Evolutionary conservation across 2,888 invertebrate genomes (phyloP).

Genomic region (Prenolepis imparis): DNA sequence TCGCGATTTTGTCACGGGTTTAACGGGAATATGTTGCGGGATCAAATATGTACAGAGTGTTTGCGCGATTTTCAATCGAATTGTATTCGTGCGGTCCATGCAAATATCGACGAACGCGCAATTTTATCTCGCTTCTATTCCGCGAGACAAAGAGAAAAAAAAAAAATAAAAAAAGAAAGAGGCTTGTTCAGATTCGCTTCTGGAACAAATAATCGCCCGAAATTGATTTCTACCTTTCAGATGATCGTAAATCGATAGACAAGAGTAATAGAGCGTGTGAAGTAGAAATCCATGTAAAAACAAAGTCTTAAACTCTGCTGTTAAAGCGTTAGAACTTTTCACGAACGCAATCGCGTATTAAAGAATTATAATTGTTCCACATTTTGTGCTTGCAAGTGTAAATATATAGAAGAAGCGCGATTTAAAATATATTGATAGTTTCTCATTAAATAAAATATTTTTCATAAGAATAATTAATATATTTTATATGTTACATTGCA

Average conservation of each 20-base stretch:
- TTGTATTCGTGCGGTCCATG: constrained; percentile 39
- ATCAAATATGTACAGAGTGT: constrained; percentile 53
- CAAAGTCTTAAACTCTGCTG: constrained; percentile 32
- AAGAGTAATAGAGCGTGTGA: constrained; percentile 29
- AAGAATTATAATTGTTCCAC: constrained; percentile 49
- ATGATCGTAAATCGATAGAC: constrained; percentile 40
- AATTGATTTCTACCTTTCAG: constrained; percentile 42
- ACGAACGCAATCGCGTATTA: constrained; percentile 44
- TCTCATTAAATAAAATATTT: constrained; percentile 2
- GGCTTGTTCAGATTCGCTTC: neutral
- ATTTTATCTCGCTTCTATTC: constrained; percentile 36
- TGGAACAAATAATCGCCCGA: constrained; percentile 24
- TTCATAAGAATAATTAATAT: neutral
- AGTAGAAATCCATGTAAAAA: constrained; percentile 42
- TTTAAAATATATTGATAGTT: neutral
- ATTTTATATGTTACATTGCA: neutral
- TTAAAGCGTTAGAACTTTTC: constrained; percentile 60
- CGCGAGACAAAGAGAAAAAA: constrained; percentile 11
- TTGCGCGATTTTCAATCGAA: constrained; percentile 57
- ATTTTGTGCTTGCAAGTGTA: constrained; percentile 51
- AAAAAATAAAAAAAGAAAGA: neutral
- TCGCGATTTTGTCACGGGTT: constrained; percentile 53
- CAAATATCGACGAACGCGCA: constrained; percentile 44
- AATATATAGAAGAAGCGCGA: neutral
- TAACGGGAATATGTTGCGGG: constrained; percentile 33